Base-by-base conservation (phyloP, 1,140 invertebrate genomes). In the Drosophila subobscura region DNA sequence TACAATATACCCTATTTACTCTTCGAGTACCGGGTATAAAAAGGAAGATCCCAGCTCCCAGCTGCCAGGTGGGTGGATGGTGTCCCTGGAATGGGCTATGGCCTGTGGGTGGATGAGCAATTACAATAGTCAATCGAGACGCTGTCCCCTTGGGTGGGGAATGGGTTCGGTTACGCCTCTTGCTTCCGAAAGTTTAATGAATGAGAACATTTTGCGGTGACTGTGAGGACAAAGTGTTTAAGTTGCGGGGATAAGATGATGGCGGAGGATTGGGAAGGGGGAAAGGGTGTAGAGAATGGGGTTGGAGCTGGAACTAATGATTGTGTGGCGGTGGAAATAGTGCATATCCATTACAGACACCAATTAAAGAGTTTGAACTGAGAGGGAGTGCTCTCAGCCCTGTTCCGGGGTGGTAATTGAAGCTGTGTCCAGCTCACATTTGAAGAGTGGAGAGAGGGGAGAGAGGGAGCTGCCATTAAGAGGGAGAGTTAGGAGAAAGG, bases 111-210 rank as follows among this genome's bases (percentile, higher is more conserved):
- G 55, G 57, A n/a, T 25, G 52, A 47, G 27, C 64, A 68, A 66
- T 67, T 73, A 54, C 56, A 78, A 65, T 58, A 88, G 81, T 88
- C 83, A 86, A 86, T 86, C 81, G 78, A 58, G 70, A 75, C 74
- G 33, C 25, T 27, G 25, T 27, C 5, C 33, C 33, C 33, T 37
- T 12, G 29, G 29, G 29, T 10, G 29, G 29, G 5, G 29, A 0
- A 8, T 60, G 25, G 37, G 53, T 57, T 4, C 10, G 14, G 10
- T 33, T 47, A 37, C 22, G 6, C 22, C 14, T 46, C n/a, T 41
- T 25, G 42, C 25, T 54, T 41, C 41, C 59, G 41, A 40, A 27
- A 42, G 33, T 49, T 56, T 70, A 85, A 85, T 79, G 66, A 58
- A 77, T 54, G 80, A 64, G 54, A 42, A 52, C 71, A 75, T 54